Percentiles rank a stretch among this genome's conserved stretches.
Evolutionary conservation across 1,140 invertebrate species (phyloP).

Genomic region (Bombus breviceps): DNA sequence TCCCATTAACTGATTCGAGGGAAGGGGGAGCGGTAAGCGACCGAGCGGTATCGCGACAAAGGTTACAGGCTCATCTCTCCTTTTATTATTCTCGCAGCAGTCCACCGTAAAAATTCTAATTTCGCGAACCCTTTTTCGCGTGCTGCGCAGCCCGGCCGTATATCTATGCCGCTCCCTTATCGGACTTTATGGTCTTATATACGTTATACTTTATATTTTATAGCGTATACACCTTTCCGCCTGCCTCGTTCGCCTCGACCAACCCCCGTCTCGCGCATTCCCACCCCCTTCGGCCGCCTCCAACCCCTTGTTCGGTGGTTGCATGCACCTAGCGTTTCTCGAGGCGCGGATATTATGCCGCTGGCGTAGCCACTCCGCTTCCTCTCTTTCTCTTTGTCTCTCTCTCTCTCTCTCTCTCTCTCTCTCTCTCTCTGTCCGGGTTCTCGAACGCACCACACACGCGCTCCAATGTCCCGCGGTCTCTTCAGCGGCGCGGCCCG

Average conservation of each 20-base stretch:
- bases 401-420: not conserved
- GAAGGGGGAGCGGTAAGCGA: not conserved
- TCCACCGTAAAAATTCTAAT: slow-evolving; percentile 70
- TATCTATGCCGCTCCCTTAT: slow-evolving; percentile 65
- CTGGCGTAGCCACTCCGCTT: slow-evolving; percentile 44
- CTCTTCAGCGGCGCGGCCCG: slow-evolving; percentile 17
- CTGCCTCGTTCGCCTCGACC: not conserved
- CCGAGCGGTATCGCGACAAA: slow-evolving; percentile 18
- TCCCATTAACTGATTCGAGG: too few species aligned
- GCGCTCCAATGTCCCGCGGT: not conserved
- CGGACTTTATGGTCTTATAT: slow-evolving; percentile 66
- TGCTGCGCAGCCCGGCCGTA: slow-evolving; percentile 53
- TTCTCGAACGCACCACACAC: slow-evolving; percentile 4
- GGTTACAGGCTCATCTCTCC: slow-evolving; percentile 42
- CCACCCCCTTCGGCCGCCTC: not conserved
- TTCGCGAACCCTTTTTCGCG: slow-evolving; percentile 65
- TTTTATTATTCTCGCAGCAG: slow-evolving; percentile 55
- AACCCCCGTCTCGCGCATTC: slow-evolving; percentile 1
- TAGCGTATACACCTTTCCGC: slow-evolving; percentile 59
- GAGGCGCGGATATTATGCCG: slow-evolving; percentile 60
- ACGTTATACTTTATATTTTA: slow-evolving; percentile 71
- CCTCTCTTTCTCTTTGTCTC: slow-evolving; percentile 12
- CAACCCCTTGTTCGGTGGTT: slow-evolving; percentile 26
- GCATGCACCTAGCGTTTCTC: slow-evolving; percentile 59
- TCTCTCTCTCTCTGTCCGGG: not conserved